Evolutionary conservation across 2,888 invertebrate genomes (phyloP).

Genomic region (Merodon equestris): DNA sequence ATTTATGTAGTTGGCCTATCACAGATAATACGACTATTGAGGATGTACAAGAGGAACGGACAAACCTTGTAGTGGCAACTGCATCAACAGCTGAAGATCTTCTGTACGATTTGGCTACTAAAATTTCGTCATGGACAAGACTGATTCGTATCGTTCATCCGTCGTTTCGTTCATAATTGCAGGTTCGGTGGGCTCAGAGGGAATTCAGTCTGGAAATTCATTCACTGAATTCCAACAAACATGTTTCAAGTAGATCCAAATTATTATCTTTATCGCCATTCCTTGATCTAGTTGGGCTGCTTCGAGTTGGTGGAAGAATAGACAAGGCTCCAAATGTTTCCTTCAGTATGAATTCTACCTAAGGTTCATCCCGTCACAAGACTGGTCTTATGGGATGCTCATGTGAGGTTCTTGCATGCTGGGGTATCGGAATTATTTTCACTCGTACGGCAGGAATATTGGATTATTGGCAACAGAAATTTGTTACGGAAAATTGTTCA

Average conservation of each 20-base stretch:
- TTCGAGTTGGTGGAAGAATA: constrained; percentile 10
- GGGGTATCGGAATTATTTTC: constrained; percentile 24
- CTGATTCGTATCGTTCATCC: constrained; percentile 7
- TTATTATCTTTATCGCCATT: constrained; percentile 3
- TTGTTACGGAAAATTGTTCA: constrained; percentile 36
- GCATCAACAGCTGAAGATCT: not conserved
- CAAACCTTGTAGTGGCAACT: not conserved
- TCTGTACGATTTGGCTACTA: not conserved
- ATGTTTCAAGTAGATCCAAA: constrained; percentile 1
- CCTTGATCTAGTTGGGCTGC: not conserved
- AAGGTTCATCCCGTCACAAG: constrained; percentile 13
- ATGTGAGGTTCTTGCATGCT: constrained; percentile 18
- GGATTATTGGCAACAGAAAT: constrained; percentile 41
- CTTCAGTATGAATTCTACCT: constrained; percentile 29
- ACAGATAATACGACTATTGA: not conserved
- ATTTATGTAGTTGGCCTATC: not conserved
- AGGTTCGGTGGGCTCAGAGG: constrained; percentile 2
- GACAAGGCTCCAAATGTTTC: not conserved
- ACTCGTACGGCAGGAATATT: constrained; percentile 36
- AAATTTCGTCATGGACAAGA: constrained; percentile 16
- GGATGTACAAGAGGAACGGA: not conserved
- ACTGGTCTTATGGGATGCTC: constrained; percentile 18
- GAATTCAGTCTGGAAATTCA: not conserved
- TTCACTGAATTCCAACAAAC: not conserved
- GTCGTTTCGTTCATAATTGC: constrained; percentile 4